phyloP scores from a whole-genome alignment of 1,140 invertebrate genomes.

The Dermatophagoides farinae region DNA sequence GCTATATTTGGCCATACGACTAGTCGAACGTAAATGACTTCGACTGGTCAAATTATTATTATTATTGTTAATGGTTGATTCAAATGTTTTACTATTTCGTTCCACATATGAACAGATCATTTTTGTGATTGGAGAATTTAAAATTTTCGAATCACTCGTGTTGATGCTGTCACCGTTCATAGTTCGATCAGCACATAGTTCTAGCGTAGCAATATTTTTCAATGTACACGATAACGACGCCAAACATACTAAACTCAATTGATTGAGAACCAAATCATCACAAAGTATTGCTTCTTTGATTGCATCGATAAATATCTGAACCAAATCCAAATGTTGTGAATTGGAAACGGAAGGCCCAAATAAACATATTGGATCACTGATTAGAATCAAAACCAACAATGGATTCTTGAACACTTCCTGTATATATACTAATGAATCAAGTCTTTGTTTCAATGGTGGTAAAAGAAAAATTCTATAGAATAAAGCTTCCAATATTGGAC shows the following conservation, averaged over 20 bases:
- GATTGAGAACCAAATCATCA: slow-evolving; percentile 43
- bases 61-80: not conserved
- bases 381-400: slow-evolving; percentile 44
- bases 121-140: too few relatives aligned
- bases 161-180: not conserved
- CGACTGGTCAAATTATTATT: not conserved
- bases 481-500: slow-evolving; percentile 69
- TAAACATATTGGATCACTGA: slow-evolving; percentile 40
- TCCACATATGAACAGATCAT: too few relatives aligned
- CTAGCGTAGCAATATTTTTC: slow-evolving; percentile 42
- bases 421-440: slow-evolving; percentile 59
- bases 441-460: slow-evolving; percentile 55
- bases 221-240: slow-evolving; percentile 57
- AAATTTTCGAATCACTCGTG: too few relatives aligned
- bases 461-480: slow-evolving; percentile 77
- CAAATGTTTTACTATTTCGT: too few relatives aligned
- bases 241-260: slow-evolving; percentile 59
- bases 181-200: not conserved
- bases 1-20: too few relatives aligned
- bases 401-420: slow-evolving; percentile 48
- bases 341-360: slow-evolving; percentile 42
- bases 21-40: too few relatives aligned
- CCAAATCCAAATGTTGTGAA: slow-evolving; percentile 62
- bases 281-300: slow-evolving; percentile 59
- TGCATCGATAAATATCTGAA: slow-evolving; percentile 78